Base-by-base conservation (phyloP, 1,140 invertebrate species). In the Panagrolaimus sp. region DNA sequence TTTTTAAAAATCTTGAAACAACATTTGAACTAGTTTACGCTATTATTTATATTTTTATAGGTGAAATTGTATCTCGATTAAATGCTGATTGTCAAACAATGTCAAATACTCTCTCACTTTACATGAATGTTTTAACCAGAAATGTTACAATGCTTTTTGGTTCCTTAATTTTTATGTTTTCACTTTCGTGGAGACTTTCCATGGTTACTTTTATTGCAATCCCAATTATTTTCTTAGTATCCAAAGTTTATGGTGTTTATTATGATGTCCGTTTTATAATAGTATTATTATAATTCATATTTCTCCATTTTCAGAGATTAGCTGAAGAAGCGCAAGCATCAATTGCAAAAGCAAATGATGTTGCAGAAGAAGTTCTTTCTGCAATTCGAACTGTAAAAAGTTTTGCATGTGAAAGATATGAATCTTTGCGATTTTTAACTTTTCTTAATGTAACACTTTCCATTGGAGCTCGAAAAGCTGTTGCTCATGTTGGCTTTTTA, bases 191-290 rank as follows among this genome's bases (percentile, higher is more conserved):
- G 31, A 2, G 31, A 7, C 31, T 38, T 4, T 4, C 31, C 2
- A 38, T 38, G 31, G 31, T 38, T 38, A 4, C 31, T 4, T 38
- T 38, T 38, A 7, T 38, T 38, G 31, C 80, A 9, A 68, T 85
- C n/a, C 84, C 84, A 9, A 65, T 81, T 8, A 72, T 85, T 1
- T 72, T 77, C 8, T 78, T 74, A 46, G 75, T 85, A 13, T 80
- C 83, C 1, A 84, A 85, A 62, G 51, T 83, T 9, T 85, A 83
- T 74, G 83, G 84, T 9, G 68, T 70, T 25, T 84, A 80, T 65
- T 84, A 82, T 61, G 74, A 84, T 51, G 74, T 76, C 57, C 71
- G 74, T 48, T 16, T 63, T 66, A 9, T 48, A 14, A 14, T n/a
- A 48, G n/a, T n/a, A n/a, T n/a, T n/a, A 14, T n/a, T 48, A 23